These are phyloP conservation scores for Buathra laborator DNA, from an alignment of 2,888 invertebrate species.

Conservation along the genomic window DNA sequence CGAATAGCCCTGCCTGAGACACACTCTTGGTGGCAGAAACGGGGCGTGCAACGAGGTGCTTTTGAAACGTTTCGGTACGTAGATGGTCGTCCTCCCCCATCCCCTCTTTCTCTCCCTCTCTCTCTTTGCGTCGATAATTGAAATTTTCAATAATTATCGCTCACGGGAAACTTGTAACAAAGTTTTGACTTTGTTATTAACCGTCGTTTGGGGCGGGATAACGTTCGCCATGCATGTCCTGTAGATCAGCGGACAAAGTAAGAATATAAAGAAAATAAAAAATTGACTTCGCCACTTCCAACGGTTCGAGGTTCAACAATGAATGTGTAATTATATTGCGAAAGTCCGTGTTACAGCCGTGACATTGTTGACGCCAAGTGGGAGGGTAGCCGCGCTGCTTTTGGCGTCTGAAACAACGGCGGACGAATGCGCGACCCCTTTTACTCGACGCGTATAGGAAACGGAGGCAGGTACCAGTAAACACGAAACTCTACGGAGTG, in stretches of 20 bases:
- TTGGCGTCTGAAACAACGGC: background rate
- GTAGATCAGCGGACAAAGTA: background rate
- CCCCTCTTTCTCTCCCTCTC: background rate
- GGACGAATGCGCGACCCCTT: background rate
- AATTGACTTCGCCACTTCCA: background rate
- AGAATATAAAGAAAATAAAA: background rate
- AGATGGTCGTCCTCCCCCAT: background rate
- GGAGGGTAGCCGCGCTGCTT: constrained; percentile 2
- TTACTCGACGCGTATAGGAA: background rate
- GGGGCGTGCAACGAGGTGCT: background rate
- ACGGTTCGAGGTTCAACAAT: background rate
- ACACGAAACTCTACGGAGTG: constrained; percentile 6
- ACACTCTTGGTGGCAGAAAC: background rate
- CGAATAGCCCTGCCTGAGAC: constrained; percentile 11
- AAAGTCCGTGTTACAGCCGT: constrained; percentile 12
- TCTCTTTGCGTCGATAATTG: constrained; percentile 47
- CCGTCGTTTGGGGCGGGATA: background rate
- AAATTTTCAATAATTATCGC: constrained; percentile 59
- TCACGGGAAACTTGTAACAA: background rate
- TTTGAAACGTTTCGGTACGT: background rate
- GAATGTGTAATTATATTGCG: constrained; percentile 26
- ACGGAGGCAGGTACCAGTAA: background rate
- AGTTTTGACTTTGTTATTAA: background rate
- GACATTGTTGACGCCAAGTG: constrained; percentile 19
- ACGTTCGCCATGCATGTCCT: constrained; percentile 4